Evolutionary conservation across 2,888 invertebrate genomes (phyloP).

Genomic region (Drosophila pseudotalamancana): DNA sequence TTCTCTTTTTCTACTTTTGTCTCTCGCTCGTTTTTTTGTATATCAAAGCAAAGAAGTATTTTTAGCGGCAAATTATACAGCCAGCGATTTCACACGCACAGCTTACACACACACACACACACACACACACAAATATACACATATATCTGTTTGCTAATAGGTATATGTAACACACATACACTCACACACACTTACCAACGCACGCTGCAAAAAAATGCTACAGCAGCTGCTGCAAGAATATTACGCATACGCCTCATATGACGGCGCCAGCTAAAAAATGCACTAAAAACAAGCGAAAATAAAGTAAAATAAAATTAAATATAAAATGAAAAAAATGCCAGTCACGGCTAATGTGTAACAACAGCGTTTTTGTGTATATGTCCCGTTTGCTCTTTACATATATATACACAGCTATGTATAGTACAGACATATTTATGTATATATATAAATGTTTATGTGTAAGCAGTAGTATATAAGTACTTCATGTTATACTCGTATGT

Average conservation of each 20-base stretch:
- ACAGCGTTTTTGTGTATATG: conserved; percentile 19
- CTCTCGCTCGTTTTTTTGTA: too few species aligned
- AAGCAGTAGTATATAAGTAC: conserved; percentile 14
- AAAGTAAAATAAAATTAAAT: conserved; percentile 8
- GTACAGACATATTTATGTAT: conserved; percentile 6
- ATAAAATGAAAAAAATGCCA: conserved; percentile 12
- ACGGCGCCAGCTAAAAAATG: conserved; percentile 49
- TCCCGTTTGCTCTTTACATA: conserved; percentile 19
- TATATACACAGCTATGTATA: conserved; percentile 7
- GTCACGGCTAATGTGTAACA: conserved; percentile 47
- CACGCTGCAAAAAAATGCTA: conserved; percentile 18
- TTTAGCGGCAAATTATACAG: conserved; percentile 63
- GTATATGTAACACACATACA: conserved; percentile 29
- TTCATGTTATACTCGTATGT: conserved; percentile 1
- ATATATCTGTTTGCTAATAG: conserved; percentile 25
- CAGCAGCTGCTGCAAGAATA: conserved; percentile 48
- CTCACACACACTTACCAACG: conserved; percentile 20
- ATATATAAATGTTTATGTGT: conserved; percentile 1
- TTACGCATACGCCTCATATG: conserved; percentile 54
- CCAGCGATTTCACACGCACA: conserved; percentile 42
- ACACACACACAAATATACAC: conserved; percentile 15
- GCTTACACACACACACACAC: conserved; percentile 25
- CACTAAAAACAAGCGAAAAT: conserved; percentile 25
- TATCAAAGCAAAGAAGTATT: conserved; percentile 67
- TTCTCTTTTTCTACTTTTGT: conserved; percentile 1